Conservation (phyloP, 2,888 invertebrate genomes). For the Empis stercorea region DNA sequence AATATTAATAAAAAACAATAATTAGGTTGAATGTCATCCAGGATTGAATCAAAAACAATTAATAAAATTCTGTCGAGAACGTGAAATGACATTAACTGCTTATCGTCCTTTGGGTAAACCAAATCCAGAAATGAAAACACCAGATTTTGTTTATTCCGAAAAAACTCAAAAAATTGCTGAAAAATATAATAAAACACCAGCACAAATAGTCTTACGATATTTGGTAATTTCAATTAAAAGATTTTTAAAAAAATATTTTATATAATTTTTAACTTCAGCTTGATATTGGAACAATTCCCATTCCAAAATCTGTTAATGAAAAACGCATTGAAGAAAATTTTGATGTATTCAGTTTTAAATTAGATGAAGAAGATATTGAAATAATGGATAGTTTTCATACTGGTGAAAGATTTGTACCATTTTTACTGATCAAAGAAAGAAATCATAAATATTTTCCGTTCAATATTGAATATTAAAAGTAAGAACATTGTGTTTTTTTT, state of each 20-base stretch:
- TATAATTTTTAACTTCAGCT: conserved; percentile 33
- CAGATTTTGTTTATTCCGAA: conserved; percentile 40
- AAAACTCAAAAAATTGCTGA: conserved; percentile 41
- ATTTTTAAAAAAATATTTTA: background rate
- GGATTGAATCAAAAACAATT: conserved; percentile 58
- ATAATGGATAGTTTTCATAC: conserved; percentile 40
- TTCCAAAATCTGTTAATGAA: conserved; percentile 44
- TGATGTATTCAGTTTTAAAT: conserved; percentile 42
- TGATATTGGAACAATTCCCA: conserved; percentile 41
- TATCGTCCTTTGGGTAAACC: conserved; percentile 64
- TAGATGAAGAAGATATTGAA: conserved; percentile 38
- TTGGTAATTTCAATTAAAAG: conserved; percentile 43
- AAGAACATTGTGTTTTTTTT: background rate
- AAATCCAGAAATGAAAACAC: conserved; percentile 33
- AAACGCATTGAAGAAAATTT: conserved; percentile 41
- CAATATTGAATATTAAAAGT: conserved; percentile 25
- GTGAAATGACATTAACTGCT: conserved; percentile 50
- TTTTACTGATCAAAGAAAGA: conserved; percentile 24
- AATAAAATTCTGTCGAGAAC: conserved; percentile 50
- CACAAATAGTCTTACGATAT: conserved; percentile 50
- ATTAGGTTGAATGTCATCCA: conserved; percentile 39
- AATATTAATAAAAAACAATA: background rate
- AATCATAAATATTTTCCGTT: conserved; percentile 35
- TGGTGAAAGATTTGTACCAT: conserved; percentile 24
- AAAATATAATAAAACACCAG: conserved; percentile 50